These are phyloP conservation scores for Crypturellus tataupa DNA, from an alignment of 2,797 vertebrate species.

Conservation along the genomic window DNA sequence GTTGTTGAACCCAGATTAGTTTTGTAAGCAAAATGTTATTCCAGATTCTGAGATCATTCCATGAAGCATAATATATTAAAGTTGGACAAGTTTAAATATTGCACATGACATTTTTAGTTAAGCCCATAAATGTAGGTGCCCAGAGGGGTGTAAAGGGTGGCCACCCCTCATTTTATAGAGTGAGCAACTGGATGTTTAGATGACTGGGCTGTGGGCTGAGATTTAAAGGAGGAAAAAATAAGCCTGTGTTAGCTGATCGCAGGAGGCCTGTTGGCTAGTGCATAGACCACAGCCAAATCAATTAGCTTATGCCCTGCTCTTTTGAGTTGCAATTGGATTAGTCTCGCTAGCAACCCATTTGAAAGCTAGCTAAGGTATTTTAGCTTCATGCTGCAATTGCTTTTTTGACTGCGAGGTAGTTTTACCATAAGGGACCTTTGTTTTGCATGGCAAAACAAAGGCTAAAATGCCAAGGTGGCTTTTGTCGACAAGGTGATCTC, in stretches of 20 bases:
- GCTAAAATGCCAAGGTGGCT: neutral
- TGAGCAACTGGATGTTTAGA: neutral
- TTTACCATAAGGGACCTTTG: neutral
- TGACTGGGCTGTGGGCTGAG: neutral
- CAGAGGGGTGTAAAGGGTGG: neutral
- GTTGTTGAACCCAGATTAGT: neutral
- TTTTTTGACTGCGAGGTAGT: neutral
- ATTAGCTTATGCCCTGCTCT: neutral
- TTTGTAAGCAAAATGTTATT: neutral
- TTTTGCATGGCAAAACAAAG: neutral
- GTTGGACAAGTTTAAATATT: neutral
- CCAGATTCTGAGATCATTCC: neutral
- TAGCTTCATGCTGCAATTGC: neutral
- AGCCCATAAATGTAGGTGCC: neutral
- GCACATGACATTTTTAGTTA: conserved; percentile 4
- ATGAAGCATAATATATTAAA: neutral
- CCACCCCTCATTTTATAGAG: neutral
- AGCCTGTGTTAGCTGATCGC: neutral
- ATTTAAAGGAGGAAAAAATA: neutral
- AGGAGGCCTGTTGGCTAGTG: neutral
- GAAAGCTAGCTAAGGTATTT: neutral
- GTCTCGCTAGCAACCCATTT: neutral
- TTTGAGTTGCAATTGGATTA: neutral
- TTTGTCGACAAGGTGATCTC: neutral
- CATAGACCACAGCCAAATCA: conserved; percentile 4